Evolutionary conservation across 30 jellyfish, hydroid and myxozoan species (phyloP), one percentile per base, ranked within the genome.

Genomic region (Aurelia coerulea): DNA sequence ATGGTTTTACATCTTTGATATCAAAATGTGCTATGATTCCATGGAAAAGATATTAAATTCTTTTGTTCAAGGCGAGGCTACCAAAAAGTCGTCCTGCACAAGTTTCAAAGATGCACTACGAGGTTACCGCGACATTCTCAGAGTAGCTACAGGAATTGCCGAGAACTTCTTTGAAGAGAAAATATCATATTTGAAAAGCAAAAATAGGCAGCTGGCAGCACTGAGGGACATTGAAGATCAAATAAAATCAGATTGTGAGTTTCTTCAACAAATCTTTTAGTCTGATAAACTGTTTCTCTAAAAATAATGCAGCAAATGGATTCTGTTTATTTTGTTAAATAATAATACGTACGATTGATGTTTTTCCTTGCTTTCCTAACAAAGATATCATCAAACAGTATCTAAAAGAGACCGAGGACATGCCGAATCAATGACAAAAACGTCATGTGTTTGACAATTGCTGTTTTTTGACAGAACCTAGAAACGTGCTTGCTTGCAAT

Each of bases 121-220:
- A n/a, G 81, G 90, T 2, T 91, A 91, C 73, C 71, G 78, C 4
- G 93, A 91, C 33, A 79, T 91, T 18, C 49, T 91, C 2, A 31
- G 71, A 17, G 96, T 84, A 10, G 86, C 92, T 41, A 62, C 96
- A 0, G 92, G 88, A 83, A 31, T 91, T 0, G 89, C 96, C 3
- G 98, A 91, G 83, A 86, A 86, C 63, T 91, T 91, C 98, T 86
- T 85, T 46, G 92, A 91, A 53, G 98, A 91, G 76, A 91, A 85
- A 83, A 85, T 91, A 9, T 77, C 92, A 70, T 91, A 85, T 67
- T 56, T 85, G 37, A 80, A 93, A 35, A 94, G 84, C 51, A 91
- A 85, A 75, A 91, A 91, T 74, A 73, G 93, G 59, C 82, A 93
- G 54, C 75, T 91, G 77, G 98, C 98, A 6, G 90, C 88, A 23